Percentiles rank a stretch among this genome's conserved stretches.
Evolutionary conservation across 2,113 vertebrate genomes (phyloP).

Genomic region (Silurus glanis): DNA sequence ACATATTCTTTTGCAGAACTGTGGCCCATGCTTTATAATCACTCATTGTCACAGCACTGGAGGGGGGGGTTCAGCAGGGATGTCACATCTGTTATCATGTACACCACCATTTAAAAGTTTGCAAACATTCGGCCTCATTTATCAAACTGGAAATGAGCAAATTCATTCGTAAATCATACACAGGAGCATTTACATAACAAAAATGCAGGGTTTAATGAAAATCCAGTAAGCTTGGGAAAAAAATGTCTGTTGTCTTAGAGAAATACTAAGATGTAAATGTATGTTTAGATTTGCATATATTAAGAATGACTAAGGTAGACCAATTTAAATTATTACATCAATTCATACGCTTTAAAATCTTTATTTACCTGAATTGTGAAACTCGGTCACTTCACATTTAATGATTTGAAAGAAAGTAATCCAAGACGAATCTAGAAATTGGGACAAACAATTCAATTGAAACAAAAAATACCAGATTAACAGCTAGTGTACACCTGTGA

Average conservation of each 20-base stretch:
- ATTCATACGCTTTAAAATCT: background rate
- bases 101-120: conserved; percentile 21
- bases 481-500: background rate
- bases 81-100: conserved; percentile 27
- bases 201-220: background rate
- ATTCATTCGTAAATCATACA: conserved; percentile 15
- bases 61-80: conserved; percentile 19
- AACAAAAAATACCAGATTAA: background rate
- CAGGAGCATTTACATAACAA: background rate
- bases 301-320: background rate
- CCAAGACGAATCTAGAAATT: background rate
- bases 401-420: background rate
- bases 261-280: background rate
- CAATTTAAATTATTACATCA: too few species aligned
- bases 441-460: background rate
- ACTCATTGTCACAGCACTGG: conserved; percentile 14
- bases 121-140: conserved; percentile 21
- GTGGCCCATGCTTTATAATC: conserved; percentile 6
- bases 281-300: background rate
- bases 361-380: background rate
- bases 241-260: background rate
- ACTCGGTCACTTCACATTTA: background rate
- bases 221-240: background rate
- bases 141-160: conserved; percentile 10
- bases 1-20: background rate